Evolutionary conservation across 2,113 vertebrate genomes (phyloP).

Genomic region (Xenopus laevis): DNA sequence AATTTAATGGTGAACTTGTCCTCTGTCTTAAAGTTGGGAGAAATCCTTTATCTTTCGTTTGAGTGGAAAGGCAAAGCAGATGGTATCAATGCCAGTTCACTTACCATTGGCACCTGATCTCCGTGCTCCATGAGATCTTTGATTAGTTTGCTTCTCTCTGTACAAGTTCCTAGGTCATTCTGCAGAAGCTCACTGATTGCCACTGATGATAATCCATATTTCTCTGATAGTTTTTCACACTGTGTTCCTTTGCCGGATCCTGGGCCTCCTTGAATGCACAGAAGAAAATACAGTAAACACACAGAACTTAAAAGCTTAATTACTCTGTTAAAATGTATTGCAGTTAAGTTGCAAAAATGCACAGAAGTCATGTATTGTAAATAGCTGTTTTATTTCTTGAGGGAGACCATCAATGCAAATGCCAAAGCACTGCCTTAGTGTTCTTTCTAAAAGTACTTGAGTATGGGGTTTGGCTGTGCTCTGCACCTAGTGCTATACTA

Average conservation of each 20-base stretch:
- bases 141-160: constrained; percentile 77
- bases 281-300: neutral
- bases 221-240: constrained; percentile 77
- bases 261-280: constrained; percentile 73
- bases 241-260: constrained; percentile 86
- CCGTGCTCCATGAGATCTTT: constrained; percentile 75
- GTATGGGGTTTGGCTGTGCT: no score
- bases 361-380: no score
- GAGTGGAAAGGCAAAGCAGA: no score
- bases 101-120: constrained; percentile 76
- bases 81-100: constrained; percentile 14
- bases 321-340: neutral
- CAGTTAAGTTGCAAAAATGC: no score
- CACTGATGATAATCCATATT: constrained; percentile 74
- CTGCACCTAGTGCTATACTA: no score
- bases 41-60: no score
- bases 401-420: no score
- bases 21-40: no score
- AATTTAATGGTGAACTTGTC: no score
- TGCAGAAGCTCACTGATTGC: constrained; percentile 71
- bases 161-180: constrained; percentile 67
- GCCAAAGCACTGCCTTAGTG: no score
- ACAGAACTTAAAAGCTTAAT: neutral
- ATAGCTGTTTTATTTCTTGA: no score
- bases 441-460: no score